Conservation (phyloP, 2,888 invertebrate genomes). For the Ferrisia virgata region DNA sequence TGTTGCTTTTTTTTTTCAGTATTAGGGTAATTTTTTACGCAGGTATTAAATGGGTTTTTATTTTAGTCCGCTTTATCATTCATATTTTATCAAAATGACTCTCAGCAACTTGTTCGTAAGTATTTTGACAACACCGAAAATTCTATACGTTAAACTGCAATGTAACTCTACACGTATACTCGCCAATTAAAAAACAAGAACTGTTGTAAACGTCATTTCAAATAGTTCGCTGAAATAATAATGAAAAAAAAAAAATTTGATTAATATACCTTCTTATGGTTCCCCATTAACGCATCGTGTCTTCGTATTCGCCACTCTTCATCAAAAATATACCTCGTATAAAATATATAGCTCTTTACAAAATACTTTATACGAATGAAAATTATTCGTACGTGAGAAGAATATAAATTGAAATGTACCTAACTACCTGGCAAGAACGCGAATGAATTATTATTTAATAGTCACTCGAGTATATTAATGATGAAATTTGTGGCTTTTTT, state of each 20-base stretch:
- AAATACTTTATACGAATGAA: neutral
- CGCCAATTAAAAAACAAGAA: neutral
- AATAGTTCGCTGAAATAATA: neutral
- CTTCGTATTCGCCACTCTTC: neutral
- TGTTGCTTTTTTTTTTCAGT: neutral
- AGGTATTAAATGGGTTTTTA: neutral
- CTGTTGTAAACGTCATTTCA: neutral
- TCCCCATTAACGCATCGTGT: neutral
- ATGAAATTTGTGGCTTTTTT: neutral
- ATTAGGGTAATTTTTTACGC: neutral
- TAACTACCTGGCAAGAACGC: too few species aligned
- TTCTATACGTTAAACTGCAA: neutral
- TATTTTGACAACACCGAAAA: neutral
- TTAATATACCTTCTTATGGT: neutral
- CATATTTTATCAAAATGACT: neutral
- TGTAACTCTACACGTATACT: neutral
- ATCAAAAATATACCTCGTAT: neutral
- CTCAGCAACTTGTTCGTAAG: neutral
- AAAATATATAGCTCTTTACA: neutral
- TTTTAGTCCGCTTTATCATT: neutral
- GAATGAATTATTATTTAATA: neutral
- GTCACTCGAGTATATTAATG: neutral
- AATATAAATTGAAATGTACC: neutral
- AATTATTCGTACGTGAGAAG: constrained; percentile 11
- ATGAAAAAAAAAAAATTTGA: neutral